phyloP scores from a whole-genome alignment of 2,888 invertebrate genomes.

The Xylophagus ater region DNA sequence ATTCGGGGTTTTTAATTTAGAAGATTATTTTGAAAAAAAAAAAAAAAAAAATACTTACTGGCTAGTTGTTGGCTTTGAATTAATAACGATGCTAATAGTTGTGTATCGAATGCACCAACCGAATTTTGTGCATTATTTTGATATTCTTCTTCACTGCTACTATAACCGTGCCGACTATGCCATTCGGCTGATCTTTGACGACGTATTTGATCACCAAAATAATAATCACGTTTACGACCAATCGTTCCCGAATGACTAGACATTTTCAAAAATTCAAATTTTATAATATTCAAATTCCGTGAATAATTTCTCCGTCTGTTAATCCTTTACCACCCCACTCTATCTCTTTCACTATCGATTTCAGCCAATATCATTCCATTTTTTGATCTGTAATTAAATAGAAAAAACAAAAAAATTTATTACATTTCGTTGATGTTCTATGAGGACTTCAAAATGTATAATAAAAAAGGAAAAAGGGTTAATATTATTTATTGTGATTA shows the following conservation, averaged over 20 bases:
- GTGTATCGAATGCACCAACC: conserved; percentile 41
- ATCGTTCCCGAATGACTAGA: conserved; percentile 40
- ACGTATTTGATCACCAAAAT: conserved; percentile 37
- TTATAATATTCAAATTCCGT: no score
- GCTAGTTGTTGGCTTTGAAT: conserved; percentile 49
- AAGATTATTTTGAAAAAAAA: neutral
- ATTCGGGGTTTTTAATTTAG: neutral
- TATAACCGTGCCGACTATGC: conserved; percentile 44
- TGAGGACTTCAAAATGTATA: no score
- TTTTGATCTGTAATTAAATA: no score
- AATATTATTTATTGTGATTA: no score
- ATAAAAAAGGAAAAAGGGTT: no score
- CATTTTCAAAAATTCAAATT: conserved; percentile 22
- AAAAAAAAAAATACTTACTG: conserved; percentile 36
- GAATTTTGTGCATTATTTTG: conserved; percentile 37
- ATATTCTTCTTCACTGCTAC: conserved; percentile 47
- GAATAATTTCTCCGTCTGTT: no score
- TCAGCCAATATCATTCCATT: no score
- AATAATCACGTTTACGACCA: conserved; percentile 34
- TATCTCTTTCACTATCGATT: no score
- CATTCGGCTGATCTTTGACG: conserved; percentile 48
- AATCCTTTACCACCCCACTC: no score
- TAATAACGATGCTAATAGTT: conserved; percentile 45
- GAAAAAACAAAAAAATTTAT: no score
- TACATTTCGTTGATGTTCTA: no score